Conservation (phyloP, 2,888 invertebrate genomes). For the Drosophila quinaria region DNA sequence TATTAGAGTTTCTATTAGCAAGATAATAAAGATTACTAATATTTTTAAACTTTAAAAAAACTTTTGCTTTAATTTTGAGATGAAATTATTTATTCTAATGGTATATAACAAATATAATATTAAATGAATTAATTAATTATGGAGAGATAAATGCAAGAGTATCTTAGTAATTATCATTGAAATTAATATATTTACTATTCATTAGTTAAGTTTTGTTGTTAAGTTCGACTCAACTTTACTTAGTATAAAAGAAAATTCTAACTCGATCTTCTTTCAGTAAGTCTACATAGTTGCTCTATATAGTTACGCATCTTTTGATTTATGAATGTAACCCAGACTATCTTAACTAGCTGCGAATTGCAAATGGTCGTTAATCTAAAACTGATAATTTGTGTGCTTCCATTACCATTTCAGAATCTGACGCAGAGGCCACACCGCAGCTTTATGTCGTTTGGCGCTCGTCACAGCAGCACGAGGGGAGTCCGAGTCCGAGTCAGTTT, state of each 20-base stretch:
- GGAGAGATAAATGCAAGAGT: too few species aligned
- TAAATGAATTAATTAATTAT: too few species aligned
- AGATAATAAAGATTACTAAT: too few species aligned
- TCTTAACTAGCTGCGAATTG: slow-evolving; percentile 4
- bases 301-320: slow-evolving; percentile 2
- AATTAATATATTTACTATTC: background rate
- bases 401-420: slow-evolving; percentile 47
- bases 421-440: slow-evolving; percentile 60
- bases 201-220: background rate
- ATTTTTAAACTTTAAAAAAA: too few species aligned
- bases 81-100: too few species aligned
- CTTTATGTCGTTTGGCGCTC: slow-evolving; percentile 84
- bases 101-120: too few species aligned
- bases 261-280: background rate
- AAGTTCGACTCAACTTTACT: background rate
- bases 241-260: background rate
- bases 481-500: slow-evolving; percentile 55
- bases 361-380: slow-evolving; percentile 22
- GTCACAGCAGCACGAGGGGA: slow-evolving; percentile 49
- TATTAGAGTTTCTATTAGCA: too few species aligned
- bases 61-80: too few species aligned
- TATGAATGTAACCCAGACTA: background rate
- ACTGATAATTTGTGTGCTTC: slow-evolving; percentile 20
- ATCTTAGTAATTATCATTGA: too few species aligned
- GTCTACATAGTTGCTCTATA: slow-evolving; percentile 3